Percentiles rank a stretch among this genome's conserved stretches.
Conservation (phyloP, 2,888 invertebrate genomes). For the Heliconius ethilla region DNA sequence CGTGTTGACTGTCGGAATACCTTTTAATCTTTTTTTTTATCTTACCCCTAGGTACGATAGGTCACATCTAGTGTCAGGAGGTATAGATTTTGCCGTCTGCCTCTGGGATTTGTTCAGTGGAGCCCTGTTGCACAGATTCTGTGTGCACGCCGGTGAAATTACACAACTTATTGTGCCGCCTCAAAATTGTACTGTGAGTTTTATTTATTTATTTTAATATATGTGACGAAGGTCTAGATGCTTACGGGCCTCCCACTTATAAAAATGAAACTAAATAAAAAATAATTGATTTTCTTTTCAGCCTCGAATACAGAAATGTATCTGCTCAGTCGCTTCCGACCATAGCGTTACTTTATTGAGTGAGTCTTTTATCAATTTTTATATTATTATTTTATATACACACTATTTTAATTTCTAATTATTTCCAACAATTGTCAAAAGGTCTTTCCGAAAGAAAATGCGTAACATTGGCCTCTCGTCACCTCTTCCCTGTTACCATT, state of each 20-base stretch:
- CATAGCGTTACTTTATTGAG: conserved; percentile 98
- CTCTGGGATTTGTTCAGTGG: conserved; percentile 97
- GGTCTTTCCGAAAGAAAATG: conserved; percentile 94
- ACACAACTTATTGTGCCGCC: conserved; percentile 97
- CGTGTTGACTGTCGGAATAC: background rate
- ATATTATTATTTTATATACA: background rate
- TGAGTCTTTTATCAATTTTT: conserved; percentile 56
- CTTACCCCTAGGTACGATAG: conserved; percentile 86
- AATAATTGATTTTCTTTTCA: conserved; percentile 67
- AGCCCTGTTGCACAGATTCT: conserved; percentile 94
- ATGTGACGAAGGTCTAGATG: too few species aligned
- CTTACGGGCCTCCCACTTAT: too few species aligned
- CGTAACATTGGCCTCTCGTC: conserved; percentile 95
- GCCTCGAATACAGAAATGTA: conserved; percentile 95
- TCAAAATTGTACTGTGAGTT: conserved; percentile 90
- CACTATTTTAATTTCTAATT: too few species aligned
- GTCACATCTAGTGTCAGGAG: conserved; percentile 95
- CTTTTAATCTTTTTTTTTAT: background rate
- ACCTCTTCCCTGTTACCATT: conserved; percentile 96
- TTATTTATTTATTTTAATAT: background rate
- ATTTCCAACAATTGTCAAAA: conserved; percentile 42
- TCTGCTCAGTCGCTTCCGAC: conserved; percentile 98
- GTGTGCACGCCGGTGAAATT: conserved; percentile 98
- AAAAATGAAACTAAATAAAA: too few species aligned
- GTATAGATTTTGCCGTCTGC: conserved; percentile 98